phyloP scores from a whole-genome alignment of 2,113 vertebrate species.

The Gnathonemus longibarbis region DNA sequence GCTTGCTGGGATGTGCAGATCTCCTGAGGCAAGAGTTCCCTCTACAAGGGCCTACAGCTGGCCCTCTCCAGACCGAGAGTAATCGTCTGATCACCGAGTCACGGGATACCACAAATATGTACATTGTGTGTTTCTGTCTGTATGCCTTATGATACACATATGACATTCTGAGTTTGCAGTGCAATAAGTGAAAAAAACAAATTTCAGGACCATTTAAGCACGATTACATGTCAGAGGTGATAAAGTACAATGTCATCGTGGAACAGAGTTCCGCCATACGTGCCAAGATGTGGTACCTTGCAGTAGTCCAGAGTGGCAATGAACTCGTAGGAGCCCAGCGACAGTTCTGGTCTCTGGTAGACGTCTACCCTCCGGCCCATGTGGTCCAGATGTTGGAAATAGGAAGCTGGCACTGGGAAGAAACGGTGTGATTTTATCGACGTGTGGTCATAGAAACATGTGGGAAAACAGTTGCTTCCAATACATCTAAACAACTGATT shows the following conservation, averaged over 20 bases:
- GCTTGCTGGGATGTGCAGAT: slow-evolving; percentile 10
- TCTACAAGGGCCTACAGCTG: too few species aligned
- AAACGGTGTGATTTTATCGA: slow-evolving; percentile 17
- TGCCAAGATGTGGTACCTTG: slow-evolving; percentile 59
- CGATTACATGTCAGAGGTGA: not conserved
- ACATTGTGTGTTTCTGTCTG: not conserved
- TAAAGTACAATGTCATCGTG: not conserved
- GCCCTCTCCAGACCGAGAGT: not conserved
- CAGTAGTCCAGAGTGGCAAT: slow-evolving; percentile 85
- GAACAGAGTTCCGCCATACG: not conserved
- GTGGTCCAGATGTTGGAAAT: slow-evolving; percentile 95
- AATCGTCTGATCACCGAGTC: not conserved
- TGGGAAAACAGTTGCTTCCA: not conserved
- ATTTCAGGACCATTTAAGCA: not conserved
- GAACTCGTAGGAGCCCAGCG: slow-evolving; percentile 90
- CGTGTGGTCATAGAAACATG: not conserved
- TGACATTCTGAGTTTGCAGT: not conserved
- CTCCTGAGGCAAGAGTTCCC: not conserved
- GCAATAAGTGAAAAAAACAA: not conserved
- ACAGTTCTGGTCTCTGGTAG: slow-evolving; percentile 84
- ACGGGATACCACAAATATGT: not conserved
- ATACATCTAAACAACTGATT: not conserved
- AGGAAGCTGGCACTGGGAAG: slow-evolving; percentile 73
- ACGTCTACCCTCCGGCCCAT: slow-evolving; percentile 78
- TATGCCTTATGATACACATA: not conserved